phyloP scores from a whole-genome alignment of 2,888 invertebrate genomes.

The Erannis defoliaria region DNA sequence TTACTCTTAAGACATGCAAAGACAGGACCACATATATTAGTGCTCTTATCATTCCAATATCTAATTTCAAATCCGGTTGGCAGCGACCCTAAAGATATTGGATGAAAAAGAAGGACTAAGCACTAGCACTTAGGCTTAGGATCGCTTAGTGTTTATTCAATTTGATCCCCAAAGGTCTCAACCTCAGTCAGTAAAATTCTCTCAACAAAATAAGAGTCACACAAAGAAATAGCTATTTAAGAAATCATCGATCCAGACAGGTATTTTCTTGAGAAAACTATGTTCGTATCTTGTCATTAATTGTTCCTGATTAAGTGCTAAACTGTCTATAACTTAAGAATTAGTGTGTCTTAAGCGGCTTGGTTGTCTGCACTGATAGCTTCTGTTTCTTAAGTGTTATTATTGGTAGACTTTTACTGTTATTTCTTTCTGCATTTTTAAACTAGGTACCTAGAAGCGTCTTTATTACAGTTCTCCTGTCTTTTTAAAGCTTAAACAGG shows the following conservation, averaged over 20 bases:
- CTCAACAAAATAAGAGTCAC: neutral
- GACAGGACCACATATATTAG: too few relatives aligned
- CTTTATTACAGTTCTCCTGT: too few relatives aligned
- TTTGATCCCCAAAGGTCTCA: neutral
- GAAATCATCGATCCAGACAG: neutral
- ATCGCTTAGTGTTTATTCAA: neutral
- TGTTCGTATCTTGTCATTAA: neutral
- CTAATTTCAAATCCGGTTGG: too few relatives aligned
- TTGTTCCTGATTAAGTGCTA: slow-evolving; percentile 17
- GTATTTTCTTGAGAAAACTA: neutral
- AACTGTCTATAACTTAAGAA: slow-evolving; percentile 13
- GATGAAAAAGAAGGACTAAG: neutral
- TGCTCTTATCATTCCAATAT: too few relatives aligned
- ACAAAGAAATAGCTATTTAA: neutral
- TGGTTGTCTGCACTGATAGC: slow-evolving; percentile 25
- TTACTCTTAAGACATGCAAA: too few relatives aligned
- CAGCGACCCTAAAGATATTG: neutral
- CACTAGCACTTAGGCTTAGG: neutral
- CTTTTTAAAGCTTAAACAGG: too few relatives aligned
- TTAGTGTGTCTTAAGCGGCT: slow-evolving; percentile 13
- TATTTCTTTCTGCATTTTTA: neutral
- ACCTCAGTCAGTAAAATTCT: neutral
- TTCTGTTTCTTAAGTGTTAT: neutral
- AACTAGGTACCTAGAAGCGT: too few relatives aligned
- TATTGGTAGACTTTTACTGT: neutral